A percentile compares a stretch with the other conserved stretches of the same genome.
phyloP scores from a whole-genome alignment of 2,113 vertebrate species.

The Microtus oregoni region DNA sequence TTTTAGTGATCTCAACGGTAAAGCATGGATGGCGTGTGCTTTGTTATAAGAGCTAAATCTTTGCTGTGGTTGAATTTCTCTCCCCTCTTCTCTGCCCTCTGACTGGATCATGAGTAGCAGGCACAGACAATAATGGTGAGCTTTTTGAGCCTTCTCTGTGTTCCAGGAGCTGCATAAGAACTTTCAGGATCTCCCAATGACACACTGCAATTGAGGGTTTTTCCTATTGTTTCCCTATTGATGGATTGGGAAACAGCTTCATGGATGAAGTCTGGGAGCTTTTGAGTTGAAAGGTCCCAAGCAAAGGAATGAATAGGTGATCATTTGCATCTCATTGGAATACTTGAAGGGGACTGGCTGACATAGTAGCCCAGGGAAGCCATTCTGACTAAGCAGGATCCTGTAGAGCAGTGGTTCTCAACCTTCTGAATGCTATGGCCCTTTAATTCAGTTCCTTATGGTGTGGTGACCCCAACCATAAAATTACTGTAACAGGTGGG shows the following conservation, averaged over 20 bases:
- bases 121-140: background rate
- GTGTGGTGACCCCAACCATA: background rate
- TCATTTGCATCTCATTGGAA: background rate
- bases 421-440: background rate
- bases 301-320: background rate
- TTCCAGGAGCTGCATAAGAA: background rate
- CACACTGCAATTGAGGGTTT: background rate
- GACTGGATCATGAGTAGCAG: no score
- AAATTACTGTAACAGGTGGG: background rate
- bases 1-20: background rate
- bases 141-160: background rate
- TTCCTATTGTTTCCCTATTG: no score
- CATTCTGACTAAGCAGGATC: background rate
- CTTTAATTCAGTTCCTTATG: background rate
- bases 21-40: background rate
- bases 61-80: background rate
- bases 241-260: background rate
- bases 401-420: background rate
- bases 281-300: background rate
- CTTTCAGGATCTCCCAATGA: background rate
- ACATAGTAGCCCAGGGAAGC: background rate
- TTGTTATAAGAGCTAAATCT: accelerated
- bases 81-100: background rate
- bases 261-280: background rate
- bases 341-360: background rate